phyloP scores from a whole-genome alignment of 2,797 vertebrate genomes.

The Parauchenoglanis ngamensis region DNA sequence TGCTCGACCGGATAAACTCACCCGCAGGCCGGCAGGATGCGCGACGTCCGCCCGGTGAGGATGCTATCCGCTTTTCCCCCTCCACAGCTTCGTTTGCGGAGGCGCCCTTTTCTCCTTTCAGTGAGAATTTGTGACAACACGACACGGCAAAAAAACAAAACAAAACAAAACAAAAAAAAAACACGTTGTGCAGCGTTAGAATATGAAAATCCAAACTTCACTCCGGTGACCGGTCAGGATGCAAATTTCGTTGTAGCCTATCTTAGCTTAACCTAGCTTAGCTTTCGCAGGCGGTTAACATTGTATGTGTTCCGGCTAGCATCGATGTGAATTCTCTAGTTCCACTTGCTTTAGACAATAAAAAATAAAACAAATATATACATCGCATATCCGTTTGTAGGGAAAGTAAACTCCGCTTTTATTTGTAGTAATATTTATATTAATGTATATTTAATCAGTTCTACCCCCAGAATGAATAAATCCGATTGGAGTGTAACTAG shows the following conservation, averaged over 20 bases:
- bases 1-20: conserved; percentile 64
- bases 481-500: not conserved
- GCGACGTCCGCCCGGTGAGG: conserved; percentile 69
- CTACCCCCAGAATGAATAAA: not conserved
- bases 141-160: not conserved
- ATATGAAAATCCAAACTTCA: not conserved
- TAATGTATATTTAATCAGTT: not conserved
- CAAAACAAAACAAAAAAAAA: too few species aligned
- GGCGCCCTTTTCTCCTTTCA: conserved; percentile 32
- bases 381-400: not conserved
- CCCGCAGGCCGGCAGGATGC: conserved; percentile 71
- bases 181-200: not conserved
- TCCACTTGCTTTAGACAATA: not conserved
- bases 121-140: not conserved
- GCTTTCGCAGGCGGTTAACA: not conserved
- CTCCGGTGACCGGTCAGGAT: not conserved
- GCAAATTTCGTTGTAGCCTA: not conserved
- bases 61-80: conserved; percentile 60
- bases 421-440: not conserved
- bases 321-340: not conserved
- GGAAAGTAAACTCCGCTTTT: not conserved
- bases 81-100: conserved; percentile 70
- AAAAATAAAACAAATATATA: not conserved
- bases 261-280: conserved; percentile 32
- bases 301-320: conserved; percentile 18